Evolutionary conservation across 2,113 vertebrate genomes (phyloP), one percentile per base, ranked within the genome.

Genomic region (Nansenia antarctica): DNA sequence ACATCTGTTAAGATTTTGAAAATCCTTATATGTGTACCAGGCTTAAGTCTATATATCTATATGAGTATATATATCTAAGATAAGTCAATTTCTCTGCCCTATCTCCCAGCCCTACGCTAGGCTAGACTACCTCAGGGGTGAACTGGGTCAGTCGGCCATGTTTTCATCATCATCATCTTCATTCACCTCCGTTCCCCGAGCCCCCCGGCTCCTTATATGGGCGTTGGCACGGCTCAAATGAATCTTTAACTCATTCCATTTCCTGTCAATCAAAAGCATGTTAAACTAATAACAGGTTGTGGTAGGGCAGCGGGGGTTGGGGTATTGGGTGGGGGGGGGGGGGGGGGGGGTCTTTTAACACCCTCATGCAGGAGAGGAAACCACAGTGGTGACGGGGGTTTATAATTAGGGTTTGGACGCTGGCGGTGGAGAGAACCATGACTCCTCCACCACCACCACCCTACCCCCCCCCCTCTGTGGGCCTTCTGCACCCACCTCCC

Each of bases 231-330:
- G 70, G 69, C 68, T n/a, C 35, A 65, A 58, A 45, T 75, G 20
- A 65, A 52, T 69, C 53, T 82, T 77, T 83, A 65, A 55, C 62
- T 45, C 34, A 45, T 72, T 74, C 32, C 65, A 52, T 79, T 62
- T 75, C 39, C 62, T 72, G 66, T 81, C 55, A 70, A 54, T 86
- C 75, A 81, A 45, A 69, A 58, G 65, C 53, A 18, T 74, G 37
- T 49, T 20, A 54, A 54, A 61, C 24, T 70, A 64, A 80, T 71
- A 69, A 79, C 7, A 14, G 45, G 45, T 49, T 49, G 9, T 11
- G n/a, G 5, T 6, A n/a, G n/a, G n/a, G n/a, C n/a, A n/a, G n/a
- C n/a, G 27, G 45, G 62, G 39, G 53, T 67, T n/a, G 45, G n/a
- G n/a, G 45, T 14, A 49, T 49, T n/a, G n/a, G 45, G 20, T 49